Evolutionary conservation across 1,140 invertebrate species (phyloP), one percentile per base, ranked within the genome.

Genomic region (Drosophila santomea): DNA sequence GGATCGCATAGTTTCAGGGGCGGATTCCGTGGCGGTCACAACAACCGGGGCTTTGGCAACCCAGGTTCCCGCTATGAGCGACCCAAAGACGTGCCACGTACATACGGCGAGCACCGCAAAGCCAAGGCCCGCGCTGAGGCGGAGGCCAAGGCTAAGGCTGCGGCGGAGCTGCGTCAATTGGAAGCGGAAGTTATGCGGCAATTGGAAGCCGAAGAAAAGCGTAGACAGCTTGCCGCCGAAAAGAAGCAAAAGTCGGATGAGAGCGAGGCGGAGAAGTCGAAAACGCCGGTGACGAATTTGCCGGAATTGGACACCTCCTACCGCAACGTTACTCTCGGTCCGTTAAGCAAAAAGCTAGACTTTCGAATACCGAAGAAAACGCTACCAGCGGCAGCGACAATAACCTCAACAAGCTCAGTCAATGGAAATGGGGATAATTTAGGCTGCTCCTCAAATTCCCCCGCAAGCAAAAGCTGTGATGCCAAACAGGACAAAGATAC

Each of bases 281-380:
- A 20, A 0, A 10, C 20, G 0, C 1, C 44, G 0, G 54, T 11
- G 2, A 12, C 25, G 7, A 8, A 50, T 11, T 25, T 35, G 1
- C 12, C 60, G 8, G 38, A 48, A 20, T 50, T 86, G 11, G 84
- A 88, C 11, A 88, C 80, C 6, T 83, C 77, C 4, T 89, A 83
- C 64, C 55, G 83, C 4, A 73, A 43, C 58, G 38, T 23, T 15
- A 36, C 52, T 12, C 12, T 32, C 0, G 25, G 35, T 1, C 35
- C 51, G 5, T 38, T 51, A n/a, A 51, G 41, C 0, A 82, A 79
- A 25, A 86, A 82, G 43, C 60, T 79, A 4, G 59, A 59, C 10
- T 88, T 83, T 12, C 78, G 78, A 1, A 88, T 88, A 52, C 83
- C 83, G 0, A 86, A 86, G 5, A 86, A 79, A 36, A 25, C 50